phyloP scores from a whole-genome alignment of 2,797 vertebrate species.

The Darevskia nairensis region DNA sequence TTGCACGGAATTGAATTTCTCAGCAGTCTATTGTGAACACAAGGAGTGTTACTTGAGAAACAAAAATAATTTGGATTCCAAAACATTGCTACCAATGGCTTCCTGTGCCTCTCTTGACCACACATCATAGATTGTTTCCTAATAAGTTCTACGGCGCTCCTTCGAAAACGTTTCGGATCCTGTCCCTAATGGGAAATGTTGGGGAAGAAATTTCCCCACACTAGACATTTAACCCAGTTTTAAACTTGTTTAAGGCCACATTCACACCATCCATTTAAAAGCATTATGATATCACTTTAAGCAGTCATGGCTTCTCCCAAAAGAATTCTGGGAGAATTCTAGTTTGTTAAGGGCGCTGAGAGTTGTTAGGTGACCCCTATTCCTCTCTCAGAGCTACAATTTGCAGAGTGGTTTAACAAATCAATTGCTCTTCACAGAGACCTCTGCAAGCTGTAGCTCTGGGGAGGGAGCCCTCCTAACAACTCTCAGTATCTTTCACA shows the following conservation, averaged over 20 bases:
- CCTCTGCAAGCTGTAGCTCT: too few species aligned
- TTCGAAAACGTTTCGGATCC: not conserved
- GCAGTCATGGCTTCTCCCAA: too few species aligned
- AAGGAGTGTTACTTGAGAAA: not conserved
- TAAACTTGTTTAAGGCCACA: not conserved
- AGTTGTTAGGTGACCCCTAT: too few species aligned
- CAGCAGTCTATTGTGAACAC: not conserved
- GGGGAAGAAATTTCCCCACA: not conserved
- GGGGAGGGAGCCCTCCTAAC: too few species aligned
- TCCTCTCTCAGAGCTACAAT: too few species aligned
- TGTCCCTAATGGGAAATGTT: not conserved
- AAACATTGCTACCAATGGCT: not conserved
- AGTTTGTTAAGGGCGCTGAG: too few species aligned
- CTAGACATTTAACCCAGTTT: not conserved
- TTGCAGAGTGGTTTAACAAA: too few species aligned
- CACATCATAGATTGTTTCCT: not conserved
- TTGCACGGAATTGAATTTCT: not conserved
- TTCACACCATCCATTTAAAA: too few species aligned
- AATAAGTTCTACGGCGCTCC: not conserved
- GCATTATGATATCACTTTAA: too few species aligned
- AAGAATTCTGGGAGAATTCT: too few species aligned
- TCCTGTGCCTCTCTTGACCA: not conserved
- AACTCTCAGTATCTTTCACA: too few species aligned
- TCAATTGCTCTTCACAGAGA: too few species aligned
- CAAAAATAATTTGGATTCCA: not conserved